A percentile compares a stretch with the other conserved stretches of the same genome.
phyloP scores from a whole-genome alignment of 2,113 vertebrate species.

The Hemibagrus wyckioides region DNA sequence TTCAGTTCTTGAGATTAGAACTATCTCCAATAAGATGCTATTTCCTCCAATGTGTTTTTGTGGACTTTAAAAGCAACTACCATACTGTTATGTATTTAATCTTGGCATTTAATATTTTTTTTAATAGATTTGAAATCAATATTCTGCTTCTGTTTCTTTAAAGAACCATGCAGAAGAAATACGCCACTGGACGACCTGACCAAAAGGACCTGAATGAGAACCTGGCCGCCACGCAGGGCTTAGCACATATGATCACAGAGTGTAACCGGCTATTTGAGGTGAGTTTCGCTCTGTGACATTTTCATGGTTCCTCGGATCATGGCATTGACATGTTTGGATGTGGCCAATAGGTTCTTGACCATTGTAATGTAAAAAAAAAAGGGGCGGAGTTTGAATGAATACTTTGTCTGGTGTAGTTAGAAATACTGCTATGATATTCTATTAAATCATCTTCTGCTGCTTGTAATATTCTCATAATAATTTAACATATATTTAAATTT shows the following conservation, averaged over 20 bases:
- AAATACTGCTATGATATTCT: not conserved
- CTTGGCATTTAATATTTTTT: not conserved
- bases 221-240: slow-evolving; percentile 91
- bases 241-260: slow-evolving; percentile 96
- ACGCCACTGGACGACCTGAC: slow-evolving; percentile 92
- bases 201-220: slow-evolving; percentile 98
- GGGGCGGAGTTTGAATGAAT: not conserved
- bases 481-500: not conserved
- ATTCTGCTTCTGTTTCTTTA: slow-evolving; percentile 62
- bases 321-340: not conserved
- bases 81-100: not conserved
- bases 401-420: not conserved
- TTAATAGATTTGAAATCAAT: not conserved
- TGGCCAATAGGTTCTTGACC: not conserved
- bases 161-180: slow-evolving; percentile 97
- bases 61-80: not conserved
- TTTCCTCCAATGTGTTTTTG: not conserved
- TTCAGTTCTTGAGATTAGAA: not conserved
- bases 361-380: not conserved
- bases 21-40: not conserved
- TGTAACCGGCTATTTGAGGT: slow-evolving; percentile 96
- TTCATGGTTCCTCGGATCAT: not conserved
- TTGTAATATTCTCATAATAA: not conserved
- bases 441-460: not conserved
- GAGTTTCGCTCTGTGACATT: slow-evolving; percentile 40